Base-by-base conservation (phyloP, 2,113 vertebrate genomes). In the Hypanus sabinus region DNA sequence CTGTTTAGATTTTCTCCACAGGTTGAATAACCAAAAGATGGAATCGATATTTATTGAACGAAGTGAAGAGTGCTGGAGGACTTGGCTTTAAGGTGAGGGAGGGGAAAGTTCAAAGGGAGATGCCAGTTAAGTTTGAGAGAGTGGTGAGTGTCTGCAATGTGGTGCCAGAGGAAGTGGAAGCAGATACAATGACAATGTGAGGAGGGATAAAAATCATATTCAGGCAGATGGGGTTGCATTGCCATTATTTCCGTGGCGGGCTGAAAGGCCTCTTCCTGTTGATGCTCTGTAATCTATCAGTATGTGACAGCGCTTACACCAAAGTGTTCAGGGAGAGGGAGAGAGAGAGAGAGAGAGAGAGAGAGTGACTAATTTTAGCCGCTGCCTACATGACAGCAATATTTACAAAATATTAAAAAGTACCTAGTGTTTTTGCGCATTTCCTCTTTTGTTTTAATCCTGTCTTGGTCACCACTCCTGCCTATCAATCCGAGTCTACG, bases 391-490 rank as follows among this genome's bases (percentile, higher is more conserved):
- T 70, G 7, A 93, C 68, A 38, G 22, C 46, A 8, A 73, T 93
- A 93, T 93, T 71, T 93, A 73, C 91, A 93, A 36, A 70, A 93
- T 46, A 20, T 93, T 93, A 93, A 93, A 73, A 93, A 93, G 91
- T 93, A 93, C 36, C 70, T 93, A 14, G 12, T 1, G 57, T 88
- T 65, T 88, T 57, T 88, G 62, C 65, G 85, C 68, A 73, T 33
- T 93, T 92, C 30, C 90, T 68, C 57, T 60, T 88, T 93, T 93
- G 20, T 36, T 46, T 73, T 11, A 14, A 22, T 46, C 24, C 68
- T 73, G 65, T 36, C 30, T 20, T 11, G 62, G 5, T 46, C 10
- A 10, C 55, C 18, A 33, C n/a, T 22, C 38, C 33, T 12, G 33
- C 36, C 36, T 71, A 18, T 24, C 20, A 27, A 38, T 20, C 33